These are phyloP conservation scores for Sebastes reedi DNA, from an alignment of 2,797 vertebrate genomes.

Conservation along the genomic window DNA sequence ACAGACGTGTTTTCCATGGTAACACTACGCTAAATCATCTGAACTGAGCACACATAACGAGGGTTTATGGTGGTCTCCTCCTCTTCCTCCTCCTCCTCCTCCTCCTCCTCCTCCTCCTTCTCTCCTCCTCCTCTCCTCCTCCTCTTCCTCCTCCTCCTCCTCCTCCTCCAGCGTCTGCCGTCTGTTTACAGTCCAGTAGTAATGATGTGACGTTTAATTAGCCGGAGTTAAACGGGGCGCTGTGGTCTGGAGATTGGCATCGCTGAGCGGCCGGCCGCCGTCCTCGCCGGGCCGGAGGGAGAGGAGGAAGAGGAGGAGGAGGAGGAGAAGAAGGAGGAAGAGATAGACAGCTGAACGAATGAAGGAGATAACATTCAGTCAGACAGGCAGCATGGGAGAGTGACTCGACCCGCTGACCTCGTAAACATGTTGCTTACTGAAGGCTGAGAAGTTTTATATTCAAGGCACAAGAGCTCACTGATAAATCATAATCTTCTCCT, in stretches of 20 bases:
- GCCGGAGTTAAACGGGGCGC: slow-evolving; percentile 61
- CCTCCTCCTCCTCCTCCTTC: background rate
- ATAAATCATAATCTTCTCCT: too few relatives aligned
- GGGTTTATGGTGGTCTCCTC: too few relatives aligned
- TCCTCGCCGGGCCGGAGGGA: background rate
- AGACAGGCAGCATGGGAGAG: slow-evolving; percentile 17
- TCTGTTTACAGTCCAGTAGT: slow-evolving; percentile 73
- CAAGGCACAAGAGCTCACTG: too few relatives aligned
- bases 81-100: background rate
- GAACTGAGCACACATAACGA: too few relatives aligned
- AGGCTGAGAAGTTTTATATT: too few relatives aligned
- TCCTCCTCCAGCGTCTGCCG: too few relatives aligned
- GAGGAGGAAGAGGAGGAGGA: background rate
- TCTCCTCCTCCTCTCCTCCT: too few relatives aligned
- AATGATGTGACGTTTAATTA: slow-evolving; percentile 81
- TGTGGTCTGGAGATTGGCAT: slow-evolving; percentile 78
- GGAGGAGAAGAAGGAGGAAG: background rate
- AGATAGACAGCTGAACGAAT: slow-evolving; percentile 19
- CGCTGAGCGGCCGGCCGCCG: slow-evolving; percentile 38
- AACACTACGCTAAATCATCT: too few relatives aligned
- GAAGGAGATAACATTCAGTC: slow-evolving; percentile 40
- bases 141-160: too few relatives aligned
- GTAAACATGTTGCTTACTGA: too few relatives aligned
- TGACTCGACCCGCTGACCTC: background rate
- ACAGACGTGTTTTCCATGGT: too few relatives aligned